Conservation (phyloP, 2,797 vertebrate genomes). For the Philypnodon macrostomus region DNA sequence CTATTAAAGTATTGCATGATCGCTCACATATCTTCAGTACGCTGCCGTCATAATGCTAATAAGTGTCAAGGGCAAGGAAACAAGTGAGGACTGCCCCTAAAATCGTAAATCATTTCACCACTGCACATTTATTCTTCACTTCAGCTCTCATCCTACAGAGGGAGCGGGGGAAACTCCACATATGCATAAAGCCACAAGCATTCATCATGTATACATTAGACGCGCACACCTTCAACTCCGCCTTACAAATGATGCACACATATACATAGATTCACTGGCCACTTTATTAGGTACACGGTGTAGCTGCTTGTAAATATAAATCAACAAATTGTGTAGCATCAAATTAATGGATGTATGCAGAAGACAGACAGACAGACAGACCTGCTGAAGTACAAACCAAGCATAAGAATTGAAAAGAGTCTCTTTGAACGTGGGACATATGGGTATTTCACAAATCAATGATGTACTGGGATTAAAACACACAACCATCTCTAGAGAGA, state of each 20-base stretch:
- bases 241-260: conserved; percentile 13
- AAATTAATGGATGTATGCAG: too few species aligned
- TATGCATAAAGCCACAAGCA: conserved; percentile 18
- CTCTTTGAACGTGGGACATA: too few species aligned
- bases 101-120: conserved; percentile 42
- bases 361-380: too few species aligned
- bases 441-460: too few species aligned
- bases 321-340: too few species aligned
- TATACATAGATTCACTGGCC: too few species aligned
- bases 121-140: conserved; percentile 24
- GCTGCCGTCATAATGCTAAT: conserved; percentile 28
- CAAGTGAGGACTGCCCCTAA: conserved; percentile 19
- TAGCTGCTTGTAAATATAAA: too few species aligned
- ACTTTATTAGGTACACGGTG: too few species aligned
- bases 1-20: conserved; percentile 8
- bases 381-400: too few species aligned
- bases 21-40: neutral
- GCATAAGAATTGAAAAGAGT: too few species aligned
- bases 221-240: conserved; percentile 3
- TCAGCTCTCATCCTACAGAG: conserved; percentile 28
- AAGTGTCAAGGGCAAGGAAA: conserved; percentile 48
- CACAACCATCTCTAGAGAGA: too few species aligned
- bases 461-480: too few species aligned
- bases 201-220: conserved; percentile 21
- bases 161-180: conserved; percentile 22